Conservation (phyloP, 2,888 invertebrate species). For the Agriopis leucophaearia region DNA sequence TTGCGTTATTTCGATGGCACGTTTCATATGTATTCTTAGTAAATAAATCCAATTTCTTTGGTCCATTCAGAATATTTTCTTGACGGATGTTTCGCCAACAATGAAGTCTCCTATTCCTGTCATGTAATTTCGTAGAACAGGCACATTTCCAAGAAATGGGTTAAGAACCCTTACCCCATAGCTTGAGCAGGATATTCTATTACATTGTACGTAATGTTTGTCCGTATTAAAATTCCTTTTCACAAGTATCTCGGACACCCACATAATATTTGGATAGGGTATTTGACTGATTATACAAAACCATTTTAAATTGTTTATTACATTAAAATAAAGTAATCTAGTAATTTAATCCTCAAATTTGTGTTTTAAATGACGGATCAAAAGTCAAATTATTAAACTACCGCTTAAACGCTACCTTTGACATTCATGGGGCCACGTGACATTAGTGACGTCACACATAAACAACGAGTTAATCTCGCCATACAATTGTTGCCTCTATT, state of each 20-base stretch:
- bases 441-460: no score
- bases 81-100: constrained; percentile 18
- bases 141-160: constrained; percentile 46
- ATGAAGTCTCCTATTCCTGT: constrained; percentile 27
- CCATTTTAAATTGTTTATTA: no score
- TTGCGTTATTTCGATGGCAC: no score
- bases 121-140: constrained; percentile 48
- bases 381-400: no score
- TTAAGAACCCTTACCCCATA: constrained; percentile 44
- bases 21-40: neutral
- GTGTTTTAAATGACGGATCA: no score
- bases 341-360: no score
- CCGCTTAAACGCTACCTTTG: no score
- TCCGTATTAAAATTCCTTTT: constrained; percentile 28
- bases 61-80: constrained; percentile 14
- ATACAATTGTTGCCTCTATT: no score
- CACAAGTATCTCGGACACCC: constrained; percentile 5
- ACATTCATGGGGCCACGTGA: no score
- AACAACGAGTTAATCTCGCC: no score
- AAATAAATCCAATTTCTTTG: neutral
- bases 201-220: constrained; percentile 33
- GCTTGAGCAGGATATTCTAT: constrained; percentile 50
- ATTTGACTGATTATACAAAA: no score
- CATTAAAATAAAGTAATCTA: no score
- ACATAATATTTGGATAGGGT: neutral